A percentile compares a stretch with the other conserved stretches of the same genome.
Conservation (phyloP, 64 coral and sea anemone species). For the Platygyra sinensis region DNA sequence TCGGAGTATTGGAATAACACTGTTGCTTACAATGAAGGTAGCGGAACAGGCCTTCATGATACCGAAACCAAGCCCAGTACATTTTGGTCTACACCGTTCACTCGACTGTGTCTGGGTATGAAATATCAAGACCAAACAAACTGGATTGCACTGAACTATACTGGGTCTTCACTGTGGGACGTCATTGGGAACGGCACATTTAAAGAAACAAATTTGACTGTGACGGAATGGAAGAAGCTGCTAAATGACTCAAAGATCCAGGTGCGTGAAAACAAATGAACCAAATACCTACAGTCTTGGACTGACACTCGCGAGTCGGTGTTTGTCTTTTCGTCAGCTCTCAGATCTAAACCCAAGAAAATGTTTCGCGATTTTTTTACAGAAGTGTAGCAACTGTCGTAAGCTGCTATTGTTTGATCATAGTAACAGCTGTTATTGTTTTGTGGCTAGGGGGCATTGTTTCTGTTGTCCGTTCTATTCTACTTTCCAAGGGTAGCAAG, state of each 20-base stretch:
- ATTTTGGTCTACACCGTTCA: constrained; percentile 55
- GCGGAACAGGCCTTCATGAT: constrained; percentile 1
- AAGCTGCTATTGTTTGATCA: too few relatives aligned
- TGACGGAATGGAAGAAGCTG: constrained; percentile 42
- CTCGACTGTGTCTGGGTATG: constrained; percentile 62
- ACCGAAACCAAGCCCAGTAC: constrained; percentile 55
- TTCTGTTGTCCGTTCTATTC: too few relatives aligned
- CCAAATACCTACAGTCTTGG: not conserved
- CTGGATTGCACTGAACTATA: constrained; percentile 40
- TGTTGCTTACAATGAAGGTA: not conserved
- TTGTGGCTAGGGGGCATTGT: too few relatives aligned
- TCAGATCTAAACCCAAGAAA: too few relatives aligned
- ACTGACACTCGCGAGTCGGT: not conserved
- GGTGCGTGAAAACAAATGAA: too few relatives aligned
- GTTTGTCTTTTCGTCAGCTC: too few relatives aligned
- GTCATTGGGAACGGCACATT: constrained; percentile 9
- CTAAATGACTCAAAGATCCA: constrained; percentile 20
- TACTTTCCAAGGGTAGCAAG: too few relatives aligned
- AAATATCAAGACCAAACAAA: not conserved
- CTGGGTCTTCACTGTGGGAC: not conserved
- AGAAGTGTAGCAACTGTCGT: too few relatives aligned
- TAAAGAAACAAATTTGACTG: not conserved
- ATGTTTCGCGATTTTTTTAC: too few relatives aligned
- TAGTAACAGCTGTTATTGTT: too few relatives aligned
- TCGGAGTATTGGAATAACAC: constrained; percentile 44